Evolutionary conservation across 37 sponge, comb jelly and placozoan genomes (phyloP), one percentile per base, ranked within the genome.

Genomic region (Theonella swinhoei): DNA sequence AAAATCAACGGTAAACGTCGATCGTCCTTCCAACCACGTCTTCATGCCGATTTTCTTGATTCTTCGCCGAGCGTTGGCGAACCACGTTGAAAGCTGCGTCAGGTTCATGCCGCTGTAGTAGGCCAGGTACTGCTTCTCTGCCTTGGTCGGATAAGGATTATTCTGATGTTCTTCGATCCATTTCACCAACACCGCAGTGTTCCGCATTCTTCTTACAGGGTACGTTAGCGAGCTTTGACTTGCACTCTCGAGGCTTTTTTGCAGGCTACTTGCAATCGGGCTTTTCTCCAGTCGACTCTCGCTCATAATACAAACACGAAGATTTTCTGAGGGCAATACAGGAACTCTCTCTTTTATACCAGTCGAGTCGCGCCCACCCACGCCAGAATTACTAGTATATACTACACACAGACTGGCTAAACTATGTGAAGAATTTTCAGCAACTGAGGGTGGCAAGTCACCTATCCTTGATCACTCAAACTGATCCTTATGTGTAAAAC

Each of bases 71-170:
- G 96, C 94, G 42, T 96, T 96, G 22, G 96, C 96, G 64, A 96
- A 96, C 96, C 96, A 96, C 30, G 86, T 93, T 26, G 91, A 90
- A 8, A 96, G 90, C 39, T 96, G 96, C 26, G 95, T 96, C n/a
- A 96, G 61, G 31, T 89, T 93, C 95, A 96, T 89, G 7, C 91
- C 91, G 24, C 88, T 83, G 77, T 91, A 83, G 58, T 89, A 84
- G 25, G 91, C 95, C 54, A 96, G 79, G 58, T 80, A 77, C 78
- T 88, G 85, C 70, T 96, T 96, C 68, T 96, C 96, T 22, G 84
- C 94, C 64, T 96, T 96, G 30, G 88, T 93, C 24, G 96, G 96
- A 76, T 96, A 96, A n/a, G 96, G 96, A 68, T 90, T 96, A 62
- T 74, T 60, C 61, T 88, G 82, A 76, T 96, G 96, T 19, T 90